phyloP scores from a whole-genome alignment of 2,888 invertebrate genomes.

The Sarcophaga subvicina region DNA sequence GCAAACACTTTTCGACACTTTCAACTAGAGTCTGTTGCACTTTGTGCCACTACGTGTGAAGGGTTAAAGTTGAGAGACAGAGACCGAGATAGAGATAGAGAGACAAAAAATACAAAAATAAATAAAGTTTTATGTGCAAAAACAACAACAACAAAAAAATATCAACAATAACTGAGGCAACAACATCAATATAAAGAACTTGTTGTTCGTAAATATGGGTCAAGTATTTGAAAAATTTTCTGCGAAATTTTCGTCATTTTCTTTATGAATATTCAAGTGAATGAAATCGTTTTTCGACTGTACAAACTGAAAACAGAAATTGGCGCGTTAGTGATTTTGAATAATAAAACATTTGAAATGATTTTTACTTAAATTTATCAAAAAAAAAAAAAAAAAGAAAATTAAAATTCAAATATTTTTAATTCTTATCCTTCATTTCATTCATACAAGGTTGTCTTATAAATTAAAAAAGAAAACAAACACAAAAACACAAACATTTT shows the following conservation, averaged over 20 bases:
- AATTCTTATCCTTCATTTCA: too few species aligned
- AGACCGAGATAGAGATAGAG: not conserved
- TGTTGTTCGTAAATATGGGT: not conserved
- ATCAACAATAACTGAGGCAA: not conserved
- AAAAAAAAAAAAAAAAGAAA: too few species aligned
- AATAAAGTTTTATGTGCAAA: not conserved
- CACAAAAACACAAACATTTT: too few species aligned
- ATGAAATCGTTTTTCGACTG: not conserved
- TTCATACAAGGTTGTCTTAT: too few species aligned
- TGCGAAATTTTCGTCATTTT: not conserved
- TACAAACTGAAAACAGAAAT: not conserved
- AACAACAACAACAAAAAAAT: not conserved
- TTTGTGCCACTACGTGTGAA: slow-evolving; percentile 30
- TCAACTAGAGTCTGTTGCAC: not conserved
- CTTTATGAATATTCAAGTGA: not conserved
- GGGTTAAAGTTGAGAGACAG: slow-evolving; percentile 35
- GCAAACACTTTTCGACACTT: slow-evolving; percentile 6
- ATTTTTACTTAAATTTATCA: too few species aligned
- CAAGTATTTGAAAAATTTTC: not conserved
- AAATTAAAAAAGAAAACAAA: too few species aligned
- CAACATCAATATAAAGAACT: not conserved
- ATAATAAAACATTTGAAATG: too few species aligned
- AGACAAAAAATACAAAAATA: not conserved
- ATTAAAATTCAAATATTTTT: too few species aligned
- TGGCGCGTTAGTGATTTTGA: not conserved